Percentiles rank a stretch among this genome's conserved stretches.
These are phyloP conservation scores for Hippocampus comes DNA, from an alignment of 2,113 vertebrate species.

Conservation along the genomic window DNA sequence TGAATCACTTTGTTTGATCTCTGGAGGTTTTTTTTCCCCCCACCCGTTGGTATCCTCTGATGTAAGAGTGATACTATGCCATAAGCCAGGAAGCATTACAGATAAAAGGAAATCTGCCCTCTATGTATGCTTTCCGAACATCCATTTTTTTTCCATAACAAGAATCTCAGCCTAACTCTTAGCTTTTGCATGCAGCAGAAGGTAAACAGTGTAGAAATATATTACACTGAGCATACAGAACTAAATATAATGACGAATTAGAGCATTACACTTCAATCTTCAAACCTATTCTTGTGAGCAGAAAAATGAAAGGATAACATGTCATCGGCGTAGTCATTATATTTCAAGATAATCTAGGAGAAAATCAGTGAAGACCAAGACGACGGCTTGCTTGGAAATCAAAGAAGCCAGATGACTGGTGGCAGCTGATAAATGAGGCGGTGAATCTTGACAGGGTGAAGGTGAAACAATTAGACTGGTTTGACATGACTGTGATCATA, in stretches of 20 bases:
- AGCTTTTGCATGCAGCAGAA: slow-evolving; percentile 10
- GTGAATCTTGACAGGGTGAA: slow-evolving; percentile 46
- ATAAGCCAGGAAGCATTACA: slow-evolving; percentile 56
- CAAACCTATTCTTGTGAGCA: neutral
- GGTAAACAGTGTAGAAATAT: slow-evolving; percentile 18
- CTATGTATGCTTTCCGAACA: slow-evolving; percentile 60
- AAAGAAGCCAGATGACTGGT: slow-evolving; percentile 53
- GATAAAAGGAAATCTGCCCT: slow-evolving; percentile 63
- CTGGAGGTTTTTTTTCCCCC: slow-evolving; percentile 56
- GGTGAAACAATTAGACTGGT: slow-evolving; percentile 41
- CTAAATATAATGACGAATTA: neutral
- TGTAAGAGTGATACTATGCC: slow-evolving; percentile 47
- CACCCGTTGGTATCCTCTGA: slow-evolving; percentile 56
- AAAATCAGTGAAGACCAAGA: slow-evolving; percentile 48
- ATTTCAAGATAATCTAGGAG: slow-evolving; percentile 52
- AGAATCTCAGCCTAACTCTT: slow-evolving; percentile 17
- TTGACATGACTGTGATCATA: slow-evolving; percentile 37
- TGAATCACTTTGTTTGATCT: slow-evolving; percentile 76
- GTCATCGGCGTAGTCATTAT: slow-evolving; percentile 29
- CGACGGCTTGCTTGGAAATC: slow-evolving; percentile 50
- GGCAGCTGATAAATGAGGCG: slow-evolving; percentile 34
- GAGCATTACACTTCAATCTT: neutral
- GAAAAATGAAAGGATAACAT: slow-evolving; percentile 14
- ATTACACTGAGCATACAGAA: slow-evolving; percentile 11
- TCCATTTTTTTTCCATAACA: slow-evolving; percentile 43